A percentile compares a stretch with the other conserved stretches of the same genome.
phyloP scores from a whole-genome alignment of 92 coral and sea anemone genomes.

The Epizoanthus rinbou region DNA sequence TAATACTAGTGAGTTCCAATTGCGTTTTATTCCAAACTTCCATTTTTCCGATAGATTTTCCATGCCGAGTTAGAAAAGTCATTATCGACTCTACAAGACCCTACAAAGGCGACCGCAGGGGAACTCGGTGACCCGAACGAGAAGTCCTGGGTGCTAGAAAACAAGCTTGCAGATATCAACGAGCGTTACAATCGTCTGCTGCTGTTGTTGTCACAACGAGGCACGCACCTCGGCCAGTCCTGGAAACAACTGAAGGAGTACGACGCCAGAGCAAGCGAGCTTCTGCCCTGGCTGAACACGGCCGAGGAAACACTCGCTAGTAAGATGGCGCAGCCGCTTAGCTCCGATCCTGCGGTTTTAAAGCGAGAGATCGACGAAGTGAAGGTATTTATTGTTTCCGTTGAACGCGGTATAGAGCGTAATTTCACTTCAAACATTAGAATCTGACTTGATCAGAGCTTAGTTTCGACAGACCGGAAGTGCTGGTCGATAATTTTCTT shows the following conservation, averaged over 20 bases:
- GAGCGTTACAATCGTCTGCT: constrained; percentile 95
- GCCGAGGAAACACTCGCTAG: constrained; percentile 84
- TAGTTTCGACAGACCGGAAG: background rate
- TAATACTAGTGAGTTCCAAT: background rate
- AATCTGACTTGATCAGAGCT: background rate
- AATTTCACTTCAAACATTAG: background rate
- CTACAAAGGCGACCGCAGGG: constrained; percentile 57
- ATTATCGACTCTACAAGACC: constrained; percentile 80
- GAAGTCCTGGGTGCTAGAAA: constrained; percentile 99
- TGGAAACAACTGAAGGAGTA: constrained; percentile 97
- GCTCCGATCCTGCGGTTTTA: constrained; percentile 68
- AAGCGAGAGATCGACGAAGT: constrained; percentile 78
- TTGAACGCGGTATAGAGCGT: too few relatives aligned
- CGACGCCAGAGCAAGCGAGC: constrained; percentile 86
- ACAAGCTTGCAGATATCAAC: constrained; percentile 96
- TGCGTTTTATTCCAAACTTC: background rate
- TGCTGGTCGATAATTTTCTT: background rate
- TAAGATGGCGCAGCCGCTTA: constrained; percentile 82
- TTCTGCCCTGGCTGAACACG: constrained; percentile 91
- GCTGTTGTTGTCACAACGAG: constrained; percentile 83
- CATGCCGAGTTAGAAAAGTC: constrained; percentile 95
- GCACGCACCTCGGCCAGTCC: constrained; percentile 87
- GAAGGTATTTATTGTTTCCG: constrained; percentile 59
- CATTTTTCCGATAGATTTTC: constrained; percentile 65
- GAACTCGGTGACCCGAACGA: constrained; percentile 86